Conservation (phyloP, 2,888 invertebrate genomes). For the Anticlea derivata region DNA sequence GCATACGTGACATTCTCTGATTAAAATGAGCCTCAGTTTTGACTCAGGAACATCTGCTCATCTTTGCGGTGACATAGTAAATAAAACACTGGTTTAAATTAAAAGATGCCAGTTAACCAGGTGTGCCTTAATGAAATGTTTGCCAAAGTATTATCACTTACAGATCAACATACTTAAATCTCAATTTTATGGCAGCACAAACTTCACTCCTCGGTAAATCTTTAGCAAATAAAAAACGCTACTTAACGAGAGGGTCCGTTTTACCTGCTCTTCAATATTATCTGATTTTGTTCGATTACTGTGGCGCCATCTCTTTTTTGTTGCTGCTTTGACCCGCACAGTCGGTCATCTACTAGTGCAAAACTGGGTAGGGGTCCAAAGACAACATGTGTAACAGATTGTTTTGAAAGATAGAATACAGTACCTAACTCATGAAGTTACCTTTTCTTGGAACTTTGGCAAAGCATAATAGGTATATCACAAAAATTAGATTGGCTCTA, state of each 20-base stretch:
- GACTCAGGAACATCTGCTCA: not conserved
- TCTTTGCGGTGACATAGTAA: not conserved
- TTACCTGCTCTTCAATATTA: conserved; percentile 57
- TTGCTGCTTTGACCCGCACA: no score
- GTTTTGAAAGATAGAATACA: not conserved
- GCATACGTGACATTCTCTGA: no score
- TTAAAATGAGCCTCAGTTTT: not conserved
- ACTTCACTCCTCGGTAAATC: conserved; percentile 40
- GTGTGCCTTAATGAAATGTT: conserved; percentile 33
- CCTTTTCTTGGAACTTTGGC: no score
- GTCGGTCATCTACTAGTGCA: conserved; percentile 7
- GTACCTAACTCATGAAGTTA: no score
- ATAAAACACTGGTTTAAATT: conserved; percentile 1
- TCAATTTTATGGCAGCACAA: conserved; percentile 43
- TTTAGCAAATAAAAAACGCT: conserved; percentile 44
- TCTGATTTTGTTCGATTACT: conserved; percentile 56
- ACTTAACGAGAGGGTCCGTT: conserved; percentile 49
- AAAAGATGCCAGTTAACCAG: conserved; percentile 11
- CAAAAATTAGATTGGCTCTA: no score
- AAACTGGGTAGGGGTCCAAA: not conserved
- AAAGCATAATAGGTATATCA: no score
- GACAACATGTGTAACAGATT: not conserved
- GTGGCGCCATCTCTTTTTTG: conserved; percentile 57
- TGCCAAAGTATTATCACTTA: conserved; percentile 39
- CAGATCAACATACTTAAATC: conserved; percentile 40